Evolutionary conservation across 1,140 invertebrate genomes (phyloP).

Genomic region (Sarcophaga peregrina): DNA sequence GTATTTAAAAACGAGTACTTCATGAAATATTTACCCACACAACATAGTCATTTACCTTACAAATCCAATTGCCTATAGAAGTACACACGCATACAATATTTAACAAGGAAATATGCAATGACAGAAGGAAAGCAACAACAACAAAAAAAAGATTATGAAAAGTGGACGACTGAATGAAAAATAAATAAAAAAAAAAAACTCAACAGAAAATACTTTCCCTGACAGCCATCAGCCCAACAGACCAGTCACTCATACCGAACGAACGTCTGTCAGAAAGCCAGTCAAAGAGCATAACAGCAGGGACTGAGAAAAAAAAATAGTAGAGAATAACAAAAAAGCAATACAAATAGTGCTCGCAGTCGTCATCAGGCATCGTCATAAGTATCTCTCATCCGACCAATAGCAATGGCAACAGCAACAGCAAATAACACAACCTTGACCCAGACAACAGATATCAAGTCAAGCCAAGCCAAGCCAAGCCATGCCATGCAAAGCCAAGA

Average conservation of each 20-base stretch:
- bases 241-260: too few species aligned
- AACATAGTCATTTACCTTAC: background rate
- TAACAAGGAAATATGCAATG: slow-evolving; percentile 20
- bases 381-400: background rate
- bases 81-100: background rate
- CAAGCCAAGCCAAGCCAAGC: background rate
- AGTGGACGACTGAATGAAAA: background rate
- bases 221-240: background rate
- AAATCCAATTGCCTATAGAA: background rate
- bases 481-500: background rate
- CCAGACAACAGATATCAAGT: slow-evolving; percentile 27
- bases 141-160: background rate
- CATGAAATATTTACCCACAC: too few species aligned
- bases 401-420: background rate
- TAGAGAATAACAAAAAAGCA: too few species aligned
- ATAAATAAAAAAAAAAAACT: background rate
- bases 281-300: too few species aligned
- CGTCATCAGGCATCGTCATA: too few species aligned
- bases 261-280: too few species aligned
- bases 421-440: slow-evolving; percentile 33
- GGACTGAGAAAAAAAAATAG: too few species aligned
- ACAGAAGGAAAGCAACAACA: too few species aligned
- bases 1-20: background rate
- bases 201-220: background rate
- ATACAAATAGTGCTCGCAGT: too few species aligned